Conservation (phyloP, 2,888 invertebrate genomes). For the Blomia tropicalis region DNA sequence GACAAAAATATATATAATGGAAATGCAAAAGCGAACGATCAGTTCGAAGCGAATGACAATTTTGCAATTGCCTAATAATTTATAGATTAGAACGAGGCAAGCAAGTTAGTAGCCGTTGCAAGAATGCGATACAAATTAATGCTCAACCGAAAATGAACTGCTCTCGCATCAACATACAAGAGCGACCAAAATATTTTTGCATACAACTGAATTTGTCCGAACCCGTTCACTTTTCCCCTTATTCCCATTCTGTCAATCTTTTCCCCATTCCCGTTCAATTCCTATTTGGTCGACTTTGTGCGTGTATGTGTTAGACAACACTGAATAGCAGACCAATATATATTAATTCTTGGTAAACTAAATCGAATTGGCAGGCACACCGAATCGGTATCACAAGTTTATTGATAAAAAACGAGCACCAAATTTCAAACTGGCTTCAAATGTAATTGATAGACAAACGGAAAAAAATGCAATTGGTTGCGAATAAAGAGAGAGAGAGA, state of each 20-base stretch:
- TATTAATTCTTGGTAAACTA: neutral
- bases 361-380: neutral
- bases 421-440: constrained; percentile 14
- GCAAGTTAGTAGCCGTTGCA: constrained; percentile 10
- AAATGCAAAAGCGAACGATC: neutral
- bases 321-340: neutral
- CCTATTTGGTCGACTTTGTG: neutral
- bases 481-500: neutral
- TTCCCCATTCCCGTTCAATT: too few relatives aligned
- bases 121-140: constrained; percentile 13
- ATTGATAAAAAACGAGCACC: constrained; percentile 17
- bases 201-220: too few relatives aligned
- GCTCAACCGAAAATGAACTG: too few relatives aligned
- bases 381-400: neutral
- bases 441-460: constrained; percentile 15
- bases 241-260: too few relatives aligned
- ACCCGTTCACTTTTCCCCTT: too few relatives aligned
- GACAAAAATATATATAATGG: neutral
- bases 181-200: too few relatives aligned
- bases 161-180: too few relatives aligned
- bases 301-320: too few relatives aligned
- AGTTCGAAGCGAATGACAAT: neutral
- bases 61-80: constrained; percentile 15
- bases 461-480: constrained; percentile 5
- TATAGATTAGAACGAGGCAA: constrained; percentile 14